Evolutionary conservation across 2,797 vertebrate genomes (phyloP).

Genomic region (Aviceda cuculoides): DNA sequence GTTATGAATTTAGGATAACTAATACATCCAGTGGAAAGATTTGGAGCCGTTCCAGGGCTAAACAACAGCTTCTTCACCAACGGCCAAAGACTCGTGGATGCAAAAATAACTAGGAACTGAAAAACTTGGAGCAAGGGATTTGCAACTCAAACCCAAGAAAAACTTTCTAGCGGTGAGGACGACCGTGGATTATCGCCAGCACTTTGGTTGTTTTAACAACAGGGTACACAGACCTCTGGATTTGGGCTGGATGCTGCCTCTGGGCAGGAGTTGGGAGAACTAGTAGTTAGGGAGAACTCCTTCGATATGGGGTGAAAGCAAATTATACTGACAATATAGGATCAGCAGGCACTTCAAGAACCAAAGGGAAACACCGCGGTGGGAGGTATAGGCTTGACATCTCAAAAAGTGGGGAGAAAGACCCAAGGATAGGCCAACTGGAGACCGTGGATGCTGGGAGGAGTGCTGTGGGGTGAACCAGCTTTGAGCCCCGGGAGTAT

Average conservation of each 20-base stretch:
- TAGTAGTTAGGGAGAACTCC: background rate
- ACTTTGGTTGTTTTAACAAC: slow-evolving; percentile 25
- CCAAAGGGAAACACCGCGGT: background rate
- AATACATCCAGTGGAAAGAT: slow-evolving; percentile 25
- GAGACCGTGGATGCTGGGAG: background rate
- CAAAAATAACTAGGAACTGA: slow-evolving; percentile 51
- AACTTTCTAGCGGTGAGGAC: background rate
- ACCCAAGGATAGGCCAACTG: background rate
- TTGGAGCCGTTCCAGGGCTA: background rate
- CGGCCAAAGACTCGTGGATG: slow-evolving; percentile 36
- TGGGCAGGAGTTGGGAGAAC: background rate
- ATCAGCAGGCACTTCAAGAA: background rate
- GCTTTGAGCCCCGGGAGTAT: background rate
- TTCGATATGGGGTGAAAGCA: background rate
- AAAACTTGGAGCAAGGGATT: background rate
- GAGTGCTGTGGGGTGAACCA: background rate
- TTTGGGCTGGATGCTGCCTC: background rate
- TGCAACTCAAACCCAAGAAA: slow-evolving; percentile 9
- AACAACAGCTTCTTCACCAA: slow-evolving; percentile 54
- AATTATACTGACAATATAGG: background rate
- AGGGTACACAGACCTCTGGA: background rate
- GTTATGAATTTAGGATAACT: slow-evolving; percentile 49
- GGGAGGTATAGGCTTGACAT: background rate
- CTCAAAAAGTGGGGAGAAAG: background rate
- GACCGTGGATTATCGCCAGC: background rate